Evolutionary conservation across 2,888 invertebrate genomes (phyloP), one percentile per base, ranked within the genome.

Genomic region (Oxycera nigricornis): DNA sequence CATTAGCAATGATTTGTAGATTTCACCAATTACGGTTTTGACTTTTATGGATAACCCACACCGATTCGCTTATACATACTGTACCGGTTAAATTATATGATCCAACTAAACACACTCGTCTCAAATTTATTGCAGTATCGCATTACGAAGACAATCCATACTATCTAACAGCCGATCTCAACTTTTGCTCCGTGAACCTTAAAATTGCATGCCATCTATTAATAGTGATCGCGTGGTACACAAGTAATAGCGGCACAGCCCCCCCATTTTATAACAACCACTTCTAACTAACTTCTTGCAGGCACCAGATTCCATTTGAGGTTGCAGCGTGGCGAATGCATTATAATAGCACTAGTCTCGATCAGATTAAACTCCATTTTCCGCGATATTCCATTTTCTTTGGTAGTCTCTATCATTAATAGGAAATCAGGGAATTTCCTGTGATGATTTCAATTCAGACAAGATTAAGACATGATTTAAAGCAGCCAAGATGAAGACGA

Each of bases 301-400:
- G 20, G 20, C 55, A 55, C 20, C 24, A 55, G 20, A 24, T n/a
- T n/a, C n/a, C n/a, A n/a, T n/a, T n/a, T n/a, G n/a, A n/a, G n/a
- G n/a, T 50, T 50, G 17, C 4, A n/a, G 9, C 4, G 9, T n/a
- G 9, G n/a, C n/a, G n/a, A n/a, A n/a, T 11, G 20, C 31, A 62
- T 7, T 20, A 35, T 35, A 35, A 31, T 31, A 26, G 35, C 22
- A 62, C 9, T 35, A 35, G 62, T 31, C 62, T 62, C 11, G 39
- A 62, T 62, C 62, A 62, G 62, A 62, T 62, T 62, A 35, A 31
- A 62, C 62, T 30, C 46, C 46, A 46, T 30, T 30, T 62, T 30
- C 62, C 62, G 31, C 62, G 2, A 6, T 62, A 62, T 35, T 62
- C 26, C 62, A 35, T 62, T 59, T 62, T 62, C 35, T 20, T n/a